Base-by-base conservation (phyloP, 2,888 invertebrate genomes). In the Halictus ligatus region DNA sequence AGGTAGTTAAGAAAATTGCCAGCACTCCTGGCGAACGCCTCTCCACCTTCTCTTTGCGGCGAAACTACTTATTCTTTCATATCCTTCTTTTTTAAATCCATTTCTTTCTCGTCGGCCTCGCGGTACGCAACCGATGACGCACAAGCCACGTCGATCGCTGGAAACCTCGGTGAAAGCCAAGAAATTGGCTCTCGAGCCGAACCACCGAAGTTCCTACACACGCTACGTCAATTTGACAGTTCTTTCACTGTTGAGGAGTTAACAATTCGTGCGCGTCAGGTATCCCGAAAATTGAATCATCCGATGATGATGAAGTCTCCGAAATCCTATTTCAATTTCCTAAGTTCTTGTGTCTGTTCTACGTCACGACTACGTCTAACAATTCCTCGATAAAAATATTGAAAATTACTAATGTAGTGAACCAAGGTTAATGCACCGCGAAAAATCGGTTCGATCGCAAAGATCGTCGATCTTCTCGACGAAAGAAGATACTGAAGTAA, bases 1-100 rank as follows among this genome's bases (percentile, higher is more conserved):
- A 88, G 89, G 86, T 85, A 73, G 90, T 86, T 88, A 86, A 89
- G 90, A 84, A 90, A 90, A 90, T 90, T 88, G 88, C 86, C 86
- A 67, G 83, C 76, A 80, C 80, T 43, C 71, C 80, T 83, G 78
- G 60, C 83, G 83, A 71, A 64, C 81, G 72, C 58, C 58, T 58
- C 75, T 79, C 77, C 85, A 83, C 71, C 78, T 84, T 86, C 80
- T 78, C 78, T 82, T 75, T 60, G 35, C 78, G 79, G 48, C 69
- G 73, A 73, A 78, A 83, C 78, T 75, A 35, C n/a, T 69, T 78
- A 29, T 48, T 54, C 69, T 60, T 46, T 73, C 13, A 29, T 64
- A 15, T 29, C 64, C 29, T 12, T 35, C n/a, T 50, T 69, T 60
- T 64, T 69, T 21, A 46, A 21, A 69, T 50, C 48, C 46, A 76